A percentile compares a stretch with the other conserved stretches of the same genome.
phyloP scores from a whole-genome alignment of 2,888 invertebrate species.

The Eristalinus sepulchralis region DNA sequence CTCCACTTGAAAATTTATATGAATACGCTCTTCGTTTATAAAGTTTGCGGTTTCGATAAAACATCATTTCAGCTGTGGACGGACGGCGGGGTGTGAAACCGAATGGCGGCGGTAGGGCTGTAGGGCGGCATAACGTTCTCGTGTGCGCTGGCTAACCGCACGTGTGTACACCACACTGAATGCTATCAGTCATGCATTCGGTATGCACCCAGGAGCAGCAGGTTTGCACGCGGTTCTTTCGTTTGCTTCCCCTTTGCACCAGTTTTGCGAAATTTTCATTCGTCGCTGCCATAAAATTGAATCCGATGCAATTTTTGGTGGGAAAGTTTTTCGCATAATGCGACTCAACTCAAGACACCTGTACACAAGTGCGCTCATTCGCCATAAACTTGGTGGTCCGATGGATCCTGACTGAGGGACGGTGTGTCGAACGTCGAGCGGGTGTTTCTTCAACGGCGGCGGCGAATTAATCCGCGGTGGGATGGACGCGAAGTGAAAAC shows the following conservation, averaged over 20 bases:
- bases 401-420: neutral
- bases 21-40: constrained; percentile 53
- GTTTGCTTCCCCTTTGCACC: neutral
- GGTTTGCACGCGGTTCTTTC: neutral
- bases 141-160: constrained; percentile 13
- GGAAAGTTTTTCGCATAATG: constrained; percentile 39
- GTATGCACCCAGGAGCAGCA: constrained; percentile 11
- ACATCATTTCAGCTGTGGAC: constrained; percentile 44
- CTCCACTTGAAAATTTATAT: constrained; percentile 48
- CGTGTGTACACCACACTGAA: constrained; percentile 16
- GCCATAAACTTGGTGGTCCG: constrained; percentile 34
- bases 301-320: constrained; percentile 42
- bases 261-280: constrained; percentile 14
- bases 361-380: constrained; percentile 37
- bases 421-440: neutral
- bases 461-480: neutral
- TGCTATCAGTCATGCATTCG: constrained; percentile 35
- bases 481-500: neutral
- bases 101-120: neutral
- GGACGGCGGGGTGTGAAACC: constrained; percentile 11
- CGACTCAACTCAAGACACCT: constrained; percentile 47
- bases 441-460: neutral
- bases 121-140: neutral
- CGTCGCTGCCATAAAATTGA: constrained; percentile 51
- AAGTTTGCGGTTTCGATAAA: constrained; percentile 65